Conservation (phyloP, 2,113 vertebrate species). For the Phrynosoma blainvillii region DNA sequence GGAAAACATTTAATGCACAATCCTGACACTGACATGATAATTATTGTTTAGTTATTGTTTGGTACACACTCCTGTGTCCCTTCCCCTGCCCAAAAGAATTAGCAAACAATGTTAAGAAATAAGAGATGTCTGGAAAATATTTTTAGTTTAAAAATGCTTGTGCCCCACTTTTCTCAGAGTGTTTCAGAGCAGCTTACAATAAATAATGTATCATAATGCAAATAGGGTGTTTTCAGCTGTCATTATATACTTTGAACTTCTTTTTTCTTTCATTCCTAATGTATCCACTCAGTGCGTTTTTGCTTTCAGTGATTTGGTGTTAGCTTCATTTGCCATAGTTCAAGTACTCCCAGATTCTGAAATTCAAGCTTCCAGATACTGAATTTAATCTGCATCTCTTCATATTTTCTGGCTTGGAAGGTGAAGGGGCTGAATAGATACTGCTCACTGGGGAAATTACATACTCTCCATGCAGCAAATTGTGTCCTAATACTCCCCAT, state of each 20-base stretch:
- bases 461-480: not conserved
- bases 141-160: not conserved
- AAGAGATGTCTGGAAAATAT: not conserved
- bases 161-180: not conserved
- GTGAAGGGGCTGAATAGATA: not conserved
- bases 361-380: not conserved
- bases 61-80: not conserved
- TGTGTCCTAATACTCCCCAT: not conserved
- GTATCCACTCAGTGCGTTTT: not conserved
- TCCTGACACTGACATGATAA: not conserved
- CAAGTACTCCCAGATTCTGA: not conserved
- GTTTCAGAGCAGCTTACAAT: constrained; percentile 5
- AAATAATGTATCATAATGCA: constrained; percentile 23
- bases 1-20: not conserved
- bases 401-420: not conserved
- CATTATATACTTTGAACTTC: constrained; percentile 1
- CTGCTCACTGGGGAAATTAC: not conserved
- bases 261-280: not conserved
- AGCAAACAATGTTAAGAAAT: not conserved
- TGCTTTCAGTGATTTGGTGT: not conserved
- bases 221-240: not conserved
- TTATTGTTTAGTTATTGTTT: not conserved
- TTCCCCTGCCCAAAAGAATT: not conserved
- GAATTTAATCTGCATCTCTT: not conserved
- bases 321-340: not conserved